A percentile compares a stretch with the other conserved stretches of the same genome.
Evolutionary conservation across 1,140 invertebrate genomes (phyloP).

Genomic region (Atta colombica): DNA sequence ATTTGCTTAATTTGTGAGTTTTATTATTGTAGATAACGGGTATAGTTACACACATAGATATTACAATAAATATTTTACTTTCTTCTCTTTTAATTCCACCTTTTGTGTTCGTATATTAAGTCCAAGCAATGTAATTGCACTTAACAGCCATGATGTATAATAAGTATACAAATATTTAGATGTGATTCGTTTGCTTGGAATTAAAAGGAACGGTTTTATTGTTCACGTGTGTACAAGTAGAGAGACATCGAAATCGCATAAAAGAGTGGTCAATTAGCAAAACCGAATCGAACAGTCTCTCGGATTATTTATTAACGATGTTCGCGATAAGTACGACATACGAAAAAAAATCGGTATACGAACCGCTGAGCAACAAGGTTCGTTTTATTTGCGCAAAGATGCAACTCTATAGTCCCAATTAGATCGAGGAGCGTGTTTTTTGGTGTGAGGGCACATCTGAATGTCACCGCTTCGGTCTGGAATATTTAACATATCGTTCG

Average conservation of each 20-base stretch:
- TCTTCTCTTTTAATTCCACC: too few species aligned
- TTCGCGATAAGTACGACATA: conserved; percentile 21
- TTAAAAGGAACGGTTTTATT: too few species aligned
- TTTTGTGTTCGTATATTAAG: too few species aligned
- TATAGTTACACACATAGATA: not conserved
- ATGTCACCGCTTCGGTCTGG: conserved; percentile 25
- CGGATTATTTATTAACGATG: conserved; percentile 14
- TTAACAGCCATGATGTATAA: too few species aligned
- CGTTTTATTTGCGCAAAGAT: not conserved
- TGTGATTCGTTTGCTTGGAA: too few species aligned
- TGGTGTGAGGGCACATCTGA: conserved; percentile 7
- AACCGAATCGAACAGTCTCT: not conserved
- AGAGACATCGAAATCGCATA: not conserved
- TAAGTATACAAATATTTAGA: too few species aligned
- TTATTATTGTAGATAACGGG: not conserved
- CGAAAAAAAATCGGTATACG: not conserved
- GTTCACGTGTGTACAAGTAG: not conserved
- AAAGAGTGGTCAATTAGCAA: conserved; percentile 1
- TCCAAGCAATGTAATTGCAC: too few species aligned
- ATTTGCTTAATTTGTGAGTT: not conserved
- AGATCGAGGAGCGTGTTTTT: not conserved
- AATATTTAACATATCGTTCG: conserved; percentile 33
- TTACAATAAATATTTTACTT: too few species aligned
- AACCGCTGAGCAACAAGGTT: not conserved
- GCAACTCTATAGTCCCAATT: not conserved